Evolutionary conservation across 2,888 invertebrate genomes (phyloP), one percentile per base, ranked within the genome.

Genomic region (Melolontha melolontha): DNA sequence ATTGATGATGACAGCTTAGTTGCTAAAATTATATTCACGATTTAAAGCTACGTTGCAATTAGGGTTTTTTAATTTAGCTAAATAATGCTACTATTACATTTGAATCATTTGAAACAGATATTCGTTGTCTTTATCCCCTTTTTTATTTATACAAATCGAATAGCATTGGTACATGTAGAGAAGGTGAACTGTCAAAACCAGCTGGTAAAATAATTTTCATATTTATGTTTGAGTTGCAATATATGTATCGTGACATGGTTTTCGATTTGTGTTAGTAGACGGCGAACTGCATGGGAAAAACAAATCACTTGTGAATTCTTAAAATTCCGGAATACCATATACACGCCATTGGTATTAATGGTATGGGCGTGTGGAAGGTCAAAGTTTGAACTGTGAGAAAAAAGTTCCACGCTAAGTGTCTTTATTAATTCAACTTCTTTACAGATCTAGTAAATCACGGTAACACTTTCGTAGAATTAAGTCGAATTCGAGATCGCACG

Each of bases 361-460:
- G 59, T 17, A 47, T 62, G 59, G 59, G 59, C 59, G 59, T 62
- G 47, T 34, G 44, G 44, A 44, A 62, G 59, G 59, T 62, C 59
- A 62, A 62, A 62, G 59, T 62, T 62, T 47, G 59, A 47, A 47
- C 16, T 47, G 59, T 62, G 59, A 62, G 59, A 62, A 62, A 62
- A 62, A 62, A 47, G 8, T 62, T 5, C 40, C 11, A 17, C 47
- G 39, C 34, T 47, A 47, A 62, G 59, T 47, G 49, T 62, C 47
- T 62, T 47, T n/a, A n/a, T n/a, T 44, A 62, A 49, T 62, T 34
- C 47, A 2, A 47, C 47, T 10, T 62, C 47, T 34, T 44, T 5
- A 42, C 44, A 34, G 16, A 17, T 27, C 29, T 59, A 29, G 8
- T 47, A 11, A 47, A 47, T 27, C 27, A 27, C 12, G 14, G 59